These are phyloP conservation scores for Sinodicranocentrus sp. DNA, from an alignment of 2,888 invertebrate genomes.

Conservation along the genomic window DNA sequence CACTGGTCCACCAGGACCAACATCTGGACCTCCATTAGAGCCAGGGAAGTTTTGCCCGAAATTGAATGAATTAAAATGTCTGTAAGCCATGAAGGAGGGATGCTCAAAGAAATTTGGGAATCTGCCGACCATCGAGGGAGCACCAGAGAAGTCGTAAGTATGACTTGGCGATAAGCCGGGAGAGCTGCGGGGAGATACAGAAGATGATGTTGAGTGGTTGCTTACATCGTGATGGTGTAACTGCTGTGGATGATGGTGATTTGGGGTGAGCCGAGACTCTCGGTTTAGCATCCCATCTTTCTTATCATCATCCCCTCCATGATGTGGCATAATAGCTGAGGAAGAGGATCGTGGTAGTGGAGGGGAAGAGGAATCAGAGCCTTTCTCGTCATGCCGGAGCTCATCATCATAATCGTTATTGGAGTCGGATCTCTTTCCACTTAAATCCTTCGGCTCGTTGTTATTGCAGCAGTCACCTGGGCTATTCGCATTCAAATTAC, in stretches of 20 bases:
- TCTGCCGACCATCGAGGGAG: constrained; percentile 73
- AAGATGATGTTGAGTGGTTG: constrained; percentile 72
- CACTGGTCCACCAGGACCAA: constrained; percentile 47
- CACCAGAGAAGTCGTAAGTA: constrained; percentile 72
- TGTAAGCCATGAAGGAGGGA: constrained; percentile 75
- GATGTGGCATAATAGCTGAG: constrained; percentile 1
- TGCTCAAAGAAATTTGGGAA: constrained; percentile 75
- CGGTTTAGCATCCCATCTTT: constrained; percentile 10
- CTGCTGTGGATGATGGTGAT: constrained; percentile 47
- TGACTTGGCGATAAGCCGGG: constrained; percentile 73
- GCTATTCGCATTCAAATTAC: constrained; percentile 52
- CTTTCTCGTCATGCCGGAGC: constrained; percentile 28
- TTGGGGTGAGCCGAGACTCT: constrained; percentile 60
- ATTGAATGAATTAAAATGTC: constrained; percentile 75
- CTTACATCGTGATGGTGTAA: constrained; percentile 58
- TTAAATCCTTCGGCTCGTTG: constrained; percentile 75
- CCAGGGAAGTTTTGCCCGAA: constrained; percentile 71
- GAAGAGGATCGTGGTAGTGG: constrained; percentile 25
- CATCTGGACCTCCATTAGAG: constrained; percentile 24
- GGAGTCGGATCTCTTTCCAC: constrained; percentile 71
- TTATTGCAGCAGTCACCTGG: constrained; percentile 70
- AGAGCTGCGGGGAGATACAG: constrained; percentile 74
- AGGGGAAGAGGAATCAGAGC: constrained; percentile 12
- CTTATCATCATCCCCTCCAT: constrained; percentile 21
- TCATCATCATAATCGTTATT: constrained; percentile 60